A percentile compares a stretch with the other conserved stretches of the same genome.
phyloP scores from a whole-genome alignment of 2,113 vertebrate genomes.

The Tauraco erythrolophus region DNA sequence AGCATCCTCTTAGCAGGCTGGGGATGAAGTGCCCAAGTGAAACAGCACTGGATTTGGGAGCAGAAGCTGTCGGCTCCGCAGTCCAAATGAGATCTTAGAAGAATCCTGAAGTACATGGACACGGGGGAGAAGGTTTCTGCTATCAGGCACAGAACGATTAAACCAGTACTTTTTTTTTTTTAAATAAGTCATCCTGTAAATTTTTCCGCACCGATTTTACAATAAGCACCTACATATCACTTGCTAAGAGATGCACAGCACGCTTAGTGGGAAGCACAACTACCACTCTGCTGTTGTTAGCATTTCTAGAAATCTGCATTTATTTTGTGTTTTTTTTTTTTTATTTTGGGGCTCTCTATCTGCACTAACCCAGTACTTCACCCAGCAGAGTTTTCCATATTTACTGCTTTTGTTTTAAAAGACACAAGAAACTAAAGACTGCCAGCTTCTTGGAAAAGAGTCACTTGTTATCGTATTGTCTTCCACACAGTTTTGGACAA shows the following conservation, averaged over 20 bases:
- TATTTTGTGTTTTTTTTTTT: neutral
- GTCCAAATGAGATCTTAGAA: neutral
- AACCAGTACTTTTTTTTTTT: rapidly evolving
- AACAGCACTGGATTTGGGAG: neutral
- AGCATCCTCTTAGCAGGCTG: neutral
- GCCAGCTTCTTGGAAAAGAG: neutral
- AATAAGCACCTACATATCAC: neutral
- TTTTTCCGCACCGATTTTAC: neutral
- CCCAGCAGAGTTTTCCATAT: neutral
- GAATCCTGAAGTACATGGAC: rapidly evolving
- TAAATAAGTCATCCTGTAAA: neutral
- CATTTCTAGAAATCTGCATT: neutral
- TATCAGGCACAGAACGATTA: neutral
- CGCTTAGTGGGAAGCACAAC: neutral
- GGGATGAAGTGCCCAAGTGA: neutral
- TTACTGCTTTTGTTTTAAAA: neutral
- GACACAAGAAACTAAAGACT: neutral
- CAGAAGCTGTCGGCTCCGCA: neutral
- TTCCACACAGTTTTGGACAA: neutral
- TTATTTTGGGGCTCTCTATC: neutral
- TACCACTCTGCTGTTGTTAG: neutral
- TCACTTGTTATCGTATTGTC: neutral
- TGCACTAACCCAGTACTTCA: neutral
- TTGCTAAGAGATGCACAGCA: neutral
- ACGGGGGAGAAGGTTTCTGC: neutral